These are phyloP conservation scores for Pheosia tremula DNA, from an alignment of 2,888 invertebrate species.

Conservation along the genomic window DNA sequence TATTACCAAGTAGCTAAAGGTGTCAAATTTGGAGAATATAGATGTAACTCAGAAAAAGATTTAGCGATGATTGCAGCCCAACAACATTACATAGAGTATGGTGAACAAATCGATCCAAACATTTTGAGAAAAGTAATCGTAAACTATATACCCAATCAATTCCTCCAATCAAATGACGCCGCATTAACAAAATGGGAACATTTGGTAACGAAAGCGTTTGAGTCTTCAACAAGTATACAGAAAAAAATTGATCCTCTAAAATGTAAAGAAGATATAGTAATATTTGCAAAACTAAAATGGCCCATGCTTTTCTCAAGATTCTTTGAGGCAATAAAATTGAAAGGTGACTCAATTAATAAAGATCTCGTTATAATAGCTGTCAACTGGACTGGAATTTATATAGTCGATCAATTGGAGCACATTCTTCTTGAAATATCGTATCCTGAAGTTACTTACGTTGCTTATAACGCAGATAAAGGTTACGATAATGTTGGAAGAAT, in stretches of 20 bases:
- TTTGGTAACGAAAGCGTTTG: conserved; percentile 89
- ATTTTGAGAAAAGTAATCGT: conserved; percentile 89
- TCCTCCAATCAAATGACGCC: conserved; percentile 86
- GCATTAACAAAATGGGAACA: conserved; percentile 89
- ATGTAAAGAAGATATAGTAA: conserved; percentile 95
- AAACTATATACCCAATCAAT: conserved; percentile 92
- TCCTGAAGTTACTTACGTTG: conserved; percentile 92
- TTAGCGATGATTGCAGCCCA: conserved; percentile 95
- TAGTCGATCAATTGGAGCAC: conserved; percentile 96
- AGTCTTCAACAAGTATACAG: conserved; percentile 88
- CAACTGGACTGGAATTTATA: conserved; percentile 96
- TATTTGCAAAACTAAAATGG: conserved; percentile 96
- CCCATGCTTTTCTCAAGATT: conserved; percentile 97
- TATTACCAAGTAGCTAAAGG: conserved; percentile 95
- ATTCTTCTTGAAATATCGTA: conserved; percentile 94
- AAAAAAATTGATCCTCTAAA: conserved; percentile 86
- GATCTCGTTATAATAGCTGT: conserved; percentile 95
- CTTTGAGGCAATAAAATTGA: conserved; percentile 93
- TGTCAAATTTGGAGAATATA: conserved; percentile 96
- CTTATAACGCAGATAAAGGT: conserved; percentile 80
- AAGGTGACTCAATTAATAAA: conserved; percentile 87
- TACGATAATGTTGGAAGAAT: conserved; percentile 86
- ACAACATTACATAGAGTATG: conserved; percentile 94
- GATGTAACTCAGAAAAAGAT: conserved; percentile 92
- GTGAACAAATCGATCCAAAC: conserved; percentile 87